Conservation (phyloP, 1,140 invertebrate genomes). For the Drosophila pallidifrons region DNA sequence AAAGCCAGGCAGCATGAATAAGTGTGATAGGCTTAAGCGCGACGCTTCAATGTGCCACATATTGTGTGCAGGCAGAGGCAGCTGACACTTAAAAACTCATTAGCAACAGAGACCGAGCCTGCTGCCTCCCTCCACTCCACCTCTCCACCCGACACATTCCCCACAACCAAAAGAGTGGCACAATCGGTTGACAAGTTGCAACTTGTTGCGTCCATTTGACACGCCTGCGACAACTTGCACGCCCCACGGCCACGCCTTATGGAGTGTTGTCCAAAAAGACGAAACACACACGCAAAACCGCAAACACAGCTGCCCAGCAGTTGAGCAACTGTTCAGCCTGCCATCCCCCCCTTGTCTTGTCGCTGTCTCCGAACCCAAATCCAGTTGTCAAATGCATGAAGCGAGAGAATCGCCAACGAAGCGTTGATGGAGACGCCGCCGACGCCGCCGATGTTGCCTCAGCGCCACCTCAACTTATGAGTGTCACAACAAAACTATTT, state of each 20-base stretch:
- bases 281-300: conserved; percentile 23
- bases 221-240: conserved; percentile 21
- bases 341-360: background rate
- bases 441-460: conserved; percentile 17
- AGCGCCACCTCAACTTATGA: conserved; percentile 45
- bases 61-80: background rate
- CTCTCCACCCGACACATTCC: no score
- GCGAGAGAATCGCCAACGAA: conserved; percentile 25
- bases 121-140: background rate
- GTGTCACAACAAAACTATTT: conserved; percentile 57
- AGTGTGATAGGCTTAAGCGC: conserved; percentile 28
- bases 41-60: conserved; percentile 7
- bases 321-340: conserved; percentile 11
- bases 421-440: conserved; percentile 41
- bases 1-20: background rate
- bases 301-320: conserved; percentile 43
- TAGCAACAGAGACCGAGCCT: conserved; percentile 21
- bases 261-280: conserved; percentile 8
- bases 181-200: conserved; percentile 17
- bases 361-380: conserved; percentile 28
- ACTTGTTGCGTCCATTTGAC: conserved; percentile 48
- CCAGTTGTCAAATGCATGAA: conserved; percentile 47
- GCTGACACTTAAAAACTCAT: conserved; percentile 51
- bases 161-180: conserved; percentile 2
- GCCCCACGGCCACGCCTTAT: background rate